A percentile compares a stretch with the other conserved stretches of the same genome.
Evolutionary conservation across 2,113 vertebrate genomes (phyloP).

Genomic region (Oreochromis spilurus): DNA sequence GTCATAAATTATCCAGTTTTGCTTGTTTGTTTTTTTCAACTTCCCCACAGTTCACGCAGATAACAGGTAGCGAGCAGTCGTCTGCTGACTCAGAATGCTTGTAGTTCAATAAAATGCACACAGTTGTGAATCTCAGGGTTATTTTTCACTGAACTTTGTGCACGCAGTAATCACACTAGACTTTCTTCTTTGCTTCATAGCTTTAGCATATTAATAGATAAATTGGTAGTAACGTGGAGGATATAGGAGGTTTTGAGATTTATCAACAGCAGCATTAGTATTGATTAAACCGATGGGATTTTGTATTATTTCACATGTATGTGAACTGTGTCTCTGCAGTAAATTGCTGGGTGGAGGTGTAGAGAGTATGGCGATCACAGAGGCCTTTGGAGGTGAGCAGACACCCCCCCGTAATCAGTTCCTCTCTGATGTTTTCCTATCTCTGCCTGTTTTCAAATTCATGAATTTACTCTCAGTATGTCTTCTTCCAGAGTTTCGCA

Average conservation of each 20-base stretch:
- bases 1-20: not conserved
- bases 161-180: not conserved
- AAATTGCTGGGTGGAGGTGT: conserved; percentile 95
- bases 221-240: not conserved
- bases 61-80: not conserved
- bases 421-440: not conserved
- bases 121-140: not conserved
- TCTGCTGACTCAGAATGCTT: not conserved
- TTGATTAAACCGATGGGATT: not conserved
- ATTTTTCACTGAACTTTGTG: not conserved
- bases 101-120: not conserved
- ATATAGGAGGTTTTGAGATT: not conserved
- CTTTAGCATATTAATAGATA: not conserved
- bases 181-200: not conserved
- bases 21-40: not conserved
- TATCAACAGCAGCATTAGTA: not conserved
- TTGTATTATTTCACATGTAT: not conserved
- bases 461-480: not conserved
- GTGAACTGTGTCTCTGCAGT: conserved; percentile 64
- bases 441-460: not conserved
- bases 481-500: conserved; percentile 87
- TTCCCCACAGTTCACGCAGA: not conserved
- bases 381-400: conserved; percentile 91
- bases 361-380: conserved; percentile 98
- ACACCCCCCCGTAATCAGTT: not conserved